A percentile compares a stretch with the other conserved stretches of the same genome.
These are phyloP conservation scores for Tokudaia tokunoshimensis DNA, from an alignment of 2,797 vertebrate species.

Conservation along the genomic window DNA sequence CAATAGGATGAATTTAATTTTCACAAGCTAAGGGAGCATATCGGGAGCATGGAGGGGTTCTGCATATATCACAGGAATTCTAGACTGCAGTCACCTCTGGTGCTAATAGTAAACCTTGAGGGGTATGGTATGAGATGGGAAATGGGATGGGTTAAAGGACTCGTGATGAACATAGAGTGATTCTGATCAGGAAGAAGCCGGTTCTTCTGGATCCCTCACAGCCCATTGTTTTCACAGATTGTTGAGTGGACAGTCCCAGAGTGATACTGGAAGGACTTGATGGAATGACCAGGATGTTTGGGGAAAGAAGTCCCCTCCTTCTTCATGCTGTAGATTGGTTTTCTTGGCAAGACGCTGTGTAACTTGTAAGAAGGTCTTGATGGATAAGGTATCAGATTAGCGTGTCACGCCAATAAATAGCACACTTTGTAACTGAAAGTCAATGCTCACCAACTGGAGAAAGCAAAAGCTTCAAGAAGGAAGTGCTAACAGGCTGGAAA, in stretches of 20 bases:
- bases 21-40: background rate
- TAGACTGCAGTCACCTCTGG: background rate
- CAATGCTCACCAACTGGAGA: slow-evolving; percentile 74
- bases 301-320: background rate
- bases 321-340: slow-evolving; percentile 6
- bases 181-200: background rate
- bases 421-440: slow-evolving; percentile 79
- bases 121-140: background rate
- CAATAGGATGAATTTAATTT: background rate
- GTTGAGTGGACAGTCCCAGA: background rate
- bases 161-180: background rate
- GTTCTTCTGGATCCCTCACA: background rate
- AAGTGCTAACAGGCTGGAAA: slow-evolving; percentile 75
- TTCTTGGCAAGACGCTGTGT: slow-evolving; percentile 31
- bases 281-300: background rate
- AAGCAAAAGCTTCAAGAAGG: slow-evolving; percentile 72
- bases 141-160: background rate
- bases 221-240: background rate
- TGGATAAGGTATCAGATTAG: slow-evolving; percentile 31
- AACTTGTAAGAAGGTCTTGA: slow-evolving; percentile 34
- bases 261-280: background rate
- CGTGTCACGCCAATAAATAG: slow-evolving; percentile 57
- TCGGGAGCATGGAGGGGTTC: background rate
- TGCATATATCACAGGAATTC: background rate
- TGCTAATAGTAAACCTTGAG: background rate